phyloP scores from a whole-genome alignment of 2,797 vertebrate species.

The Tauraco hartlaubi region DNA sequence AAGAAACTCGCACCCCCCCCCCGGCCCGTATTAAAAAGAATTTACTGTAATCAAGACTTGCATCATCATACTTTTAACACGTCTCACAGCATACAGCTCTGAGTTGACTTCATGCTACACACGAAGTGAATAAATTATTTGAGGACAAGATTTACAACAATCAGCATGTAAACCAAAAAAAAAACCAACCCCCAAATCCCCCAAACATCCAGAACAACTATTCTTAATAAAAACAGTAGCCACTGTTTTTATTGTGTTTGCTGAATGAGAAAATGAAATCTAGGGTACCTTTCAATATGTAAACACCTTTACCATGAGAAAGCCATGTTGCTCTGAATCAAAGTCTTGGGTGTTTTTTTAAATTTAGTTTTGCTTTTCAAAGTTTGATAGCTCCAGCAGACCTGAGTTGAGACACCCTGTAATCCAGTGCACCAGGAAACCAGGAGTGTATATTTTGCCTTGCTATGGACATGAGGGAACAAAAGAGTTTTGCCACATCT shows the following conservation, averaged over 20 bases:
- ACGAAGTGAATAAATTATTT: neutral
- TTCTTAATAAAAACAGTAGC: no score
- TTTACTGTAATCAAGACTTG: neutral
- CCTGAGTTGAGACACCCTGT: fast-evolving
- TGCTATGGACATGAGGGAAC: neutral
- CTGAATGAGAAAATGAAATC: neutral
- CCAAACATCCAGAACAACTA: no score
- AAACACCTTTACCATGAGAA: neutral
- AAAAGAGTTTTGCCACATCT: neutral
- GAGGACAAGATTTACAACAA: neutral
- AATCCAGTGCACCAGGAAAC: neutral
- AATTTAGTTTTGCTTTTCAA: neutral
- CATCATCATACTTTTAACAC: neutral
- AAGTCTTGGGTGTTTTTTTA: neutral
- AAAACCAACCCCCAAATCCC: neutral
- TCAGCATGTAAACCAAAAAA: neutral
- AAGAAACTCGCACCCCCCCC: neutral
- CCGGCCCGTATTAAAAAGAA: neutral
- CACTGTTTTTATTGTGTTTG: neutral
- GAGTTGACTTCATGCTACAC: neutral
- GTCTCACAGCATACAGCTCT: neutral
- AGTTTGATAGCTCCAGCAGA: neutral
- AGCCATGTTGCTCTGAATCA: neutral
- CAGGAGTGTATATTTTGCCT: neutral
- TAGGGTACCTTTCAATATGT: neutral